Evolutionary conservation across 2,888 invertebrate genomes (phyloP), one percentile per base, ranked within the genome.

Genomic region (Amphimallon solstitiale): DNA sequence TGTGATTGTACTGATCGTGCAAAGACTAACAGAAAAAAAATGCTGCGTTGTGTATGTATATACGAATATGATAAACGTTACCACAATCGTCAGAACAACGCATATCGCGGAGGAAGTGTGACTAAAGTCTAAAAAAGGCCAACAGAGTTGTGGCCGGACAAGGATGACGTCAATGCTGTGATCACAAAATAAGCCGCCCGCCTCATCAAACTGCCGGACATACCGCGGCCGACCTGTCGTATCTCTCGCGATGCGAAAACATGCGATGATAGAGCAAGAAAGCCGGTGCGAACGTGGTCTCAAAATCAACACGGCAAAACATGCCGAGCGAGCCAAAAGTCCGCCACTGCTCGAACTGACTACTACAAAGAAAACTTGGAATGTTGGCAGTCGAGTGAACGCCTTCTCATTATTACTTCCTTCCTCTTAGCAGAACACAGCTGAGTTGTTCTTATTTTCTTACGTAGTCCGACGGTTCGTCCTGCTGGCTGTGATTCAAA

Each of bases 401-500:
- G 56, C 6, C 54, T 38, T 38, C 43, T 34, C 52, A 34, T 66
- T 59, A 66, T 59, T 66, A 72, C 72, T 72, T 72, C 72, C 72
- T 72, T 72, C 72, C 72, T 72, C 68, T 68, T 65, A 67, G 69
- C 65, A 69, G 63, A 66, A 67, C 68, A 59, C 56, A 69, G 69
- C 70, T 61, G 69, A 61, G 63, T 65, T 40, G 66, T 46, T 70
- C 66, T 65, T 71, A 70, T 71, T 70, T 63, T 63, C n/a, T 15
- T 23, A 15, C 43, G 15, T 37, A 37, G 4, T 10, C 23, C 48
- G 5, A 12, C 51, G 54, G 10, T 19, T 6, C 19, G 54, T 38
- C 21, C 29, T 34, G 51, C 64, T 67, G 67, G 67, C 67, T 66
- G 63, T 70, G 72, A 72, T 69, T 72, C 72, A 72, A 60, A 63